Conservation (phyloP, 2,113 vertebrate species). For the Paradoxurus hermaphroditus region DNA sequence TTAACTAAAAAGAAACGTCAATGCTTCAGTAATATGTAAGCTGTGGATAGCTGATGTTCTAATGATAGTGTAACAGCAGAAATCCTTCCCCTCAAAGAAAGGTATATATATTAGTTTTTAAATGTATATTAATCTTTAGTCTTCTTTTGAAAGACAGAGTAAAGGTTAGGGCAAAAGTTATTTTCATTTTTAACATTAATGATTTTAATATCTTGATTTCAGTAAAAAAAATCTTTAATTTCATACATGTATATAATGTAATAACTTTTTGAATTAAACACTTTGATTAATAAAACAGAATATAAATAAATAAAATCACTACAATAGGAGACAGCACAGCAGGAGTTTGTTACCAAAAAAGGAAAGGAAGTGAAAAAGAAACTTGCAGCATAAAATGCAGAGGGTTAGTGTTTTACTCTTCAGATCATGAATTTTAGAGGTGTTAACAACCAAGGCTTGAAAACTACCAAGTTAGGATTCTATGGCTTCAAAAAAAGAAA, state of each 20-base stretch:
- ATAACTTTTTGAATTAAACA: neutral
- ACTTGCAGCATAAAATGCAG: neutral
- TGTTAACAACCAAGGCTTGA: neutral
- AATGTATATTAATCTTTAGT: neutral
- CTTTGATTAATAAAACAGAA: neutral
- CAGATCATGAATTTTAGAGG: constrained; percentile 2
- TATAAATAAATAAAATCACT: neutral
- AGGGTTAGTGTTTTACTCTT: neutral
- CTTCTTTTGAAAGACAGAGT: neutral
- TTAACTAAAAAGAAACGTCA: neutral
- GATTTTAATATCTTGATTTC: neutral
- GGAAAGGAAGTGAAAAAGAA: neutral
- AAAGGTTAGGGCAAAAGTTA: neutral
- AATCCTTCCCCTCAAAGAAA: neutral
- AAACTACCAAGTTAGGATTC: neutral
- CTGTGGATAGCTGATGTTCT: neutral
- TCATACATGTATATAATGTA: neutral
- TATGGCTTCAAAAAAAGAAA: neutral
- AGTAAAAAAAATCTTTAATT: neutral
- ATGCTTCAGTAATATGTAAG: neutral
- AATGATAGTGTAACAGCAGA: neutral
- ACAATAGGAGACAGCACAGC: neutral
- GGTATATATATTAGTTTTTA: neutral
- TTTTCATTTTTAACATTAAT: neutral
- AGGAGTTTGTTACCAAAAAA: neutral